A percentile compares a stretch with the other conserved stretches of the same genome.
Conservation (phyloP, 2,888 invertebrate genomes). For the Pristionchus japonicus region DNA sequence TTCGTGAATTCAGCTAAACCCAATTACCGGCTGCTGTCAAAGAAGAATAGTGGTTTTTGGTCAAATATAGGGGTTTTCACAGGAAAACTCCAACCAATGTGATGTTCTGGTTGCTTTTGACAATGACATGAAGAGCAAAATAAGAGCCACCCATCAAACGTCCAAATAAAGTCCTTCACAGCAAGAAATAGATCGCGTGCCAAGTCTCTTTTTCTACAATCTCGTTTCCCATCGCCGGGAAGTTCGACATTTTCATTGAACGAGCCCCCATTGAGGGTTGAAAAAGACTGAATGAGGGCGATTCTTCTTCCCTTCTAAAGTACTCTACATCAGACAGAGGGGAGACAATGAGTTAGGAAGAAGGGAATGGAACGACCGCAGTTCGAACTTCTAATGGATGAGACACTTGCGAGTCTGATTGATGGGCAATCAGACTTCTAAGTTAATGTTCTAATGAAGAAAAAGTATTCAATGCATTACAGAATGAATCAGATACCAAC, state of each 20-base stretch:
- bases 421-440: not conserved
- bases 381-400: not conserved
- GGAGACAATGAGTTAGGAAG: not conserved
- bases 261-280: not conserved
- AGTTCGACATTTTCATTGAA: slow-evolving; percentile 19
- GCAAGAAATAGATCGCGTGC: not conserved
- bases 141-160: not conserved
- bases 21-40: not conserved
- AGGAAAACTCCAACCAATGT: not conserved
- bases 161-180: not conserved
- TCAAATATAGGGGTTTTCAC: not conserved
- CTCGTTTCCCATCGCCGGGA: not conserved
- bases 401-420: not conserved
- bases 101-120: not conserved
- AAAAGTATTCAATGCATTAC: not conserved
- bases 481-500: not conserved
- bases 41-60: not conserved
- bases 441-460: not conserved
- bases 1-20: not conserved
- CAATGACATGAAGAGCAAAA: not conserved
- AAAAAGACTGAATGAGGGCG: not conserved
- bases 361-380: not conserved
- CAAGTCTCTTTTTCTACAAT: not conserved
- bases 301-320: not conserved
- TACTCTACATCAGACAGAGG: not conserved